These are phyloP conservation scores for Cepaea nemoralis DNA, from an alignment of 1,140 invertebrate species.

Conservation along the genomic window DNA sequence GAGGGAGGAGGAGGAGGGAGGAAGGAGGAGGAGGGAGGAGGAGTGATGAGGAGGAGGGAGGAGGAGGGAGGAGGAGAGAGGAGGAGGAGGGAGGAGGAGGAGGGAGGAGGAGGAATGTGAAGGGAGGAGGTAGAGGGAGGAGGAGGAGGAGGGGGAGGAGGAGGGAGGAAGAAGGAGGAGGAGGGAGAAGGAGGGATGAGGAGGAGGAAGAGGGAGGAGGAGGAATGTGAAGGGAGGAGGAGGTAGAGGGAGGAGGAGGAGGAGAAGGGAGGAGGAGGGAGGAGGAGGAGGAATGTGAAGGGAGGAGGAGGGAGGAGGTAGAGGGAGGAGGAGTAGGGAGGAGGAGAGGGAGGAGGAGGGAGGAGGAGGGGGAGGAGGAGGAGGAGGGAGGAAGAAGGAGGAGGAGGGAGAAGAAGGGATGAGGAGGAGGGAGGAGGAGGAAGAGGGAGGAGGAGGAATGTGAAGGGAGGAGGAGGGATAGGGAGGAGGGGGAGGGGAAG, in stretches of 20 bases:
- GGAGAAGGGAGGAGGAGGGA: conserved; percentile 1
- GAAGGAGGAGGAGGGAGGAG: neutral
- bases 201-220: neutral
- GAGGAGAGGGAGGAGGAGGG: neutral
- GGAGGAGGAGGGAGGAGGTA: neutral
- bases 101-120: neutral
- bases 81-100: neutral
- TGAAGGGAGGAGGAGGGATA: no score
- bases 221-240: neutral
- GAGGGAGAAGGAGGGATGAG: neutral
- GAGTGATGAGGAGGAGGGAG: neutral
- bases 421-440: neutral
- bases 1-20: neutral
- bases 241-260: neutral
- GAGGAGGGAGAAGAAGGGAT: conserved; percentile 1
- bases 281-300: conserved; percentile 18
- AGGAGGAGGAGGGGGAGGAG: neutral
- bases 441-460: neutral
- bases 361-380: neutral
- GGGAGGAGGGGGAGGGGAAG: no score
- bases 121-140: neutral
- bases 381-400: neutral
- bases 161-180: no score
- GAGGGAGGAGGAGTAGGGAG: neutral
- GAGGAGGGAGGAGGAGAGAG: neutral